Percentiles rank a stretch among this genome's conserved stretches.
These are phyloP conservation scores for Eulemur macaco DNA, from an alignment of 2,113 vertebrate species.

Conservation along the genomic window DNA sequence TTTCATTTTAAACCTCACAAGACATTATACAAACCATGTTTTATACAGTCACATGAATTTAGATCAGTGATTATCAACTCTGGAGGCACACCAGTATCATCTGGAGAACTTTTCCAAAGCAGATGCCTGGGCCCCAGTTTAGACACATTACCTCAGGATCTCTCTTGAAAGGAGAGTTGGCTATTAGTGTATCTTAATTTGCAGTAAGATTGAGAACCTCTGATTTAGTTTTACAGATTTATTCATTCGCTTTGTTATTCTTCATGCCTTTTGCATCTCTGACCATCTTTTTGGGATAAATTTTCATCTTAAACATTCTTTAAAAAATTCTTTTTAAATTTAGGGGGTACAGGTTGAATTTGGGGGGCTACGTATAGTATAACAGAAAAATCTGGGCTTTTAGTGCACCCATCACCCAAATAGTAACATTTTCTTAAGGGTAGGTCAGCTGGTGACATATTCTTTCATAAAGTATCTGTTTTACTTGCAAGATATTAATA, in stretches of 20 bases:
- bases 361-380: too few relatives aligned
- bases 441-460: neutral
- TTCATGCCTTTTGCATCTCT: neutral
- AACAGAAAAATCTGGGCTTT: too few relatives aligned
- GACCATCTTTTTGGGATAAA: neutral
- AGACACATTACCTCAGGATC: neutral
- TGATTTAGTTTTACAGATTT: neutral
- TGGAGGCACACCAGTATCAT: neutral
- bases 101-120: neutral
- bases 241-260: neutral
- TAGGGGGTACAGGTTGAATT: too few relatives aligned
- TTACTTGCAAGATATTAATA: neutral
- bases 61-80: neutral
- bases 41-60: neutral
- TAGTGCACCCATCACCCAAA: too few relatives aligned
- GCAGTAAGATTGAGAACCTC: neutral
- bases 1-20: neutral
- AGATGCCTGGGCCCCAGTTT: neutral
- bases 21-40: neutral
- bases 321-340: too few relatives aligned
- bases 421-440: neutral
- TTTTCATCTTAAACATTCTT: neutral
- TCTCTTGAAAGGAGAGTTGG: neutral
- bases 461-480: neutral
- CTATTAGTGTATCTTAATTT: neutral